phyloP scores from a whole-genome alignment of 2,888 invertebrate species.

The Tetramorium bicarinatum region DNA sequence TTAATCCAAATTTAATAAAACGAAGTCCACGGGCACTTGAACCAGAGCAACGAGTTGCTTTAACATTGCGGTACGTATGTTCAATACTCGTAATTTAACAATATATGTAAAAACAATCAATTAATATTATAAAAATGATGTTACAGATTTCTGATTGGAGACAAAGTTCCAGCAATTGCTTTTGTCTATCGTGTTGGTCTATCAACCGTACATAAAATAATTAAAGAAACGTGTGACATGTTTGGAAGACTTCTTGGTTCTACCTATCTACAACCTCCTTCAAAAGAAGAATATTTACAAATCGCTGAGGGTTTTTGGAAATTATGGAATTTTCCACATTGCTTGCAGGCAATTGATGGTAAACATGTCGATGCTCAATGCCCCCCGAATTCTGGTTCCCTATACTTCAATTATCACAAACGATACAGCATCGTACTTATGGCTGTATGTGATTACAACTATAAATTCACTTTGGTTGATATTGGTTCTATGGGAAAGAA shows the following conservation, averaged over 20 bases:
- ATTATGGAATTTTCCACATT: constrained; percentile 29
- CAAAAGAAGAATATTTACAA: constrained; percentile 27
- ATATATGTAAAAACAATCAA: constrained; percentile 11
- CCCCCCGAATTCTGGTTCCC: not conserved
- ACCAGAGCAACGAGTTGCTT: constrained; percentile 31
- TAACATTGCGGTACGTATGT: constrained; percentile 8
- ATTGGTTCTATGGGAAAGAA: constrained; percentile 6
- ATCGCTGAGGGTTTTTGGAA: constrained; percentile 38
- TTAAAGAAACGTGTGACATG: constrained; percentile 24
- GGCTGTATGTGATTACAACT: constrained; percentile 7
- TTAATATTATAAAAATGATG: not conserved
- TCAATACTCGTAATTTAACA: not conserved
- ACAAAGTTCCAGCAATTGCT: constrained; percentile 19
- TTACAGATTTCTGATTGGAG: constrained; percentile 30
- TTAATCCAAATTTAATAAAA: constrained; percentile 15
- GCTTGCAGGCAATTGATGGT: constrained; percentile 10
- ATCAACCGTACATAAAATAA: constrained; percentile 24
- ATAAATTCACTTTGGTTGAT: not conserved
- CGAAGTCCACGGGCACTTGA: constrained; percentile 18
- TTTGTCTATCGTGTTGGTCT: constrained; percentile 29
- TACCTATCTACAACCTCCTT: constrained; percentile 2
- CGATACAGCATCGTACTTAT: constrained; percentile 18
- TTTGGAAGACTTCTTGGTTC: constrained; percentile 12
- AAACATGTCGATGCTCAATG: constrained; percentile 26
- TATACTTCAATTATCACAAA: constrained; percentile 27